These are phyloP conservation scores for Sitodiplosis mosellana DNA, from an alignment of 1,140 invertebrate genomes.

Conservation along the genomic window DNA sequence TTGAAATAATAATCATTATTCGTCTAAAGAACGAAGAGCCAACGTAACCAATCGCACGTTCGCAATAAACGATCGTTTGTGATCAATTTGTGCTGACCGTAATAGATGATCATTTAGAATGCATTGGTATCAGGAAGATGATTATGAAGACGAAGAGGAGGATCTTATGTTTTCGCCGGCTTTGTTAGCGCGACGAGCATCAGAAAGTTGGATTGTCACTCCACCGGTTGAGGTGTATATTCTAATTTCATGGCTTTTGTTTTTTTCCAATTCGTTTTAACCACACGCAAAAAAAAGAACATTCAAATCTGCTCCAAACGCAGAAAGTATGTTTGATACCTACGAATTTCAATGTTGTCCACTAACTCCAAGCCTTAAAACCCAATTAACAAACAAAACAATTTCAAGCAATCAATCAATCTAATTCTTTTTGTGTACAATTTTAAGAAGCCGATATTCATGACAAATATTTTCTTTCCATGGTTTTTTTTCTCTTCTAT, in stretches of 20 bases:
- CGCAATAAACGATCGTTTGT: too few species aligned
- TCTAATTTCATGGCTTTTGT: neutral
- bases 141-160: constrained; percentile 58
- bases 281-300: too few species aligned
- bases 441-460: neutral
- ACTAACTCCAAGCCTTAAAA: neutral
- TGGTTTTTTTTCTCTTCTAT: neutral
- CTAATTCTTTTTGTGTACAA: neutral
- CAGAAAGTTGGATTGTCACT: constrained; percentile 70
- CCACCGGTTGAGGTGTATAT: constrained; percentile 57
- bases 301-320: too few species aligned
- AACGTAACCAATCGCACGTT: too few species aligned
- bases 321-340: too few species aligned
- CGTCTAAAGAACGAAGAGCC: too few species aligned
- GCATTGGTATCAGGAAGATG: constrained; percentile 44
- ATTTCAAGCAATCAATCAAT: neutral
- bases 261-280: too few species aligned
- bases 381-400: neutral
- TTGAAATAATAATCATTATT: too few species aligned
- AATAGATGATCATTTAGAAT: too few species aligned
- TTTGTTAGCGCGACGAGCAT: constrained; percentile 58
- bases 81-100: too few species aligned
- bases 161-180: constrained; percentile 69
- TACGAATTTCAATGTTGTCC: too few species aligned
- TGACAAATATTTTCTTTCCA: neutral